Conservation (phyloP, 2,888 invertebrate genomes). For the Mesoligia furuncula region DNA sequence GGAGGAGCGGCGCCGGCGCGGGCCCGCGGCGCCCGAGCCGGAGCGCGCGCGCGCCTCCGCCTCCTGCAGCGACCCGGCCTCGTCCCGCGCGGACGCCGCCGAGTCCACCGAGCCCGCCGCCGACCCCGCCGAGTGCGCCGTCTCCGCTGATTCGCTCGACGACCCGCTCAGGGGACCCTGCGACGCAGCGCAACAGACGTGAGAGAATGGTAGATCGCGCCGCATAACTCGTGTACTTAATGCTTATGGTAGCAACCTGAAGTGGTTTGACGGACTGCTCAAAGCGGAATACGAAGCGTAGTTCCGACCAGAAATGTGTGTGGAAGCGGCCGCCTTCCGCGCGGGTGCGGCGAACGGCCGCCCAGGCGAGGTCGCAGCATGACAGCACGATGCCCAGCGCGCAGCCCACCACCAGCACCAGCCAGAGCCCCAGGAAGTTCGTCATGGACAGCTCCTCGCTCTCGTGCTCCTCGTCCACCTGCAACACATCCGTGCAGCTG, state of each 20-base stretch:
- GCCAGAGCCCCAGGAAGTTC: conserved; percentile 95
- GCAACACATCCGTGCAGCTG: conserved; percentile 23
- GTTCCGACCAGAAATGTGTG: conserved; percentile 78
- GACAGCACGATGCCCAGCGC: conserved; percentile 92
- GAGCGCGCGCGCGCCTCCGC: conserved; percentile 41
- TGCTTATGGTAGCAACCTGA: conserved; percentile 65
- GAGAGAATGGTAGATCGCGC: not conserved
- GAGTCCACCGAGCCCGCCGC: conserved; percentile 31
- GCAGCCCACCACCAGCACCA: conserved; percentile 93
- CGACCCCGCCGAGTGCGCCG: conserved; percentile 32
- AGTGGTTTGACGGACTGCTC: conserved; percentile 82
- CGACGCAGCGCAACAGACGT: not conserved
- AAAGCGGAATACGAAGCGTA: conserved; percentile 85
- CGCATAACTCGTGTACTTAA: too few species aligned
- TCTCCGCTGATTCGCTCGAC: conserved; percentile 52
- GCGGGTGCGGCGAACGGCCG: conserved; percentile 75
- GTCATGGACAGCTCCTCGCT: conserved; percentile 90
- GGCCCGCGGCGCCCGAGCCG: conserved; percentile 53
- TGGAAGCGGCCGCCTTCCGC: conserved; percentile 68
- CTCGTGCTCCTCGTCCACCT: conserved; percentile 79
- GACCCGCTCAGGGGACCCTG: conserved; percentile 74
- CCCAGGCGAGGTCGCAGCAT: conserved; percentile 90
- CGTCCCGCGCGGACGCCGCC: conserved; percentile 37
- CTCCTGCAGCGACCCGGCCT: conserved; percentile 25
- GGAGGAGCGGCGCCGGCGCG: conserved; percentile 79